Percentiles rank a stretch among this genome's conserved stretches.
Conservation (phyloP, 2,113 vertebrate species). For the Procavia capensis region DNA sequence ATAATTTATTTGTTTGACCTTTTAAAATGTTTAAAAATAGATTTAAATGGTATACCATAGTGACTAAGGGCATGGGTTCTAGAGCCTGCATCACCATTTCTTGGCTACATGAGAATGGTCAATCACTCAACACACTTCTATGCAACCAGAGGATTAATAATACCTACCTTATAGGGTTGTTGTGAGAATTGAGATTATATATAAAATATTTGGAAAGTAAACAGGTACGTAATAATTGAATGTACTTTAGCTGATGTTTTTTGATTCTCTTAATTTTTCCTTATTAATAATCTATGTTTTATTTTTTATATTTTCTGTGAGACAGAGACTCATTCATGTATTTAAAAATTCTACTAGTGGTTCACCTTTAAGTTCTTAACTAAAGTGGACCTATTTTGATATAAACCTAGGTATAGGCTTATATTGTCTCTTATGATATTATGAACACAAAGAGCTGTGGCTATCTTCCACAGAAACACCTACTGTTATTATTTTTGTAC, state of each 20-base stretch:
- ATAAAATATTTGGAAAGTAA: background rate
- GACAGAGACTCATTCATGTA: background rate
- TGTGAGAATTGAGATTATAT: background rate
- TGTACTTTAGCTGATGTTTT: background rate
- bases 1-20: background rate
- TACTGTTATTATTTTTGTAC: background rate
- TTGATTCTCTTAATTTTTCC: background rate
- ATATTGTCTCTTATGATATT: background rate
- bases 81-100: background rate
- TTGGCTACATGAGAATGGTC: background rate
- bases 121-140: background rate
- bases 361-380: background rate
- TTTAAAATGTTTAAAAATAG: conserved; percentile 9
- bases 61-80: background rate
- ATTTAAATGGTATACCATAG: background rate
- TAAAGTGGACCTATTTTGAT: background rate
- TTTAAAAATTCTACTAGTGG: background rate
- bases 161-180: background rate
- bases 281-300: background rate
- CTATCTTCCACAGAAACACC: background rate
- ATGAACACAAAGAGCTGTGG: background rate
- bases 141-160: background rate
- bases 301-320: background rate
- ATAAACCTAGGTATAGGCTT: background rate
- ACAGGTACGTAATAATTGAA: background rate